phyloP scores from a whole-genome alignment of 2,797 vertebrate species.

The Arnoldichthys spilopterus region DNA sequence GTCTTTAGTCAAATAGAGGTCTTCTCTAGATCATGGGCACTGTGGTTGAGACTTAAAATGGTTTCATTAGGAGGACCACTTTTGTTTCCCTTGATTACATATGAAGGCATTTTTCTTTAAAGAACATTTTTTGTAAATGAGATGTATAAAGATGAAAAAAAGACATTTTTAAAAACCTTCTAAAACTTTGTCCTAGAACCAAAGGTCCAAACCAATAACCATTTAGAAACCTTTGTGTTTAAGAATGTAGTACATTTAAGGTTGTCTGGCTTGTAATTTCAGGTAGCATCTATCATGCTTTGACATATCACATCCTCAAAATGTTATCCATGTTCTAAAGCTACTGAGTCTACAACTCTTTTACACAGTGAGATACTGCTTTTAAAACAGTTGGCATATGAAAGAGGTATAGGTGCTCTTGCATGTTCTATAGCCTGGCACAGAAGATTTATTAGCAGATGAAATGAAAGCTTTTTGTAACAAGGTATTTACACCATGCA shows the following conservation, averaged over 20 bases:
- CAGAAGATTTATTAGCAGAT: conserved; percentile 26
- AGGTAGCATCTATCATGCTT: background rate
- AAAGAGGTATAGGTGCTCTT: background rate
- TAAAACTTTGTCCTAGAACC: background rate
- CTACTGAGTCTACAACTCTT: background rate
- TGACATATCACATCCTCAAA: background rate
- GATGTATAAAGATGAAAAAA: no score
- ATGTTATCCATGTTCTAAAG: no score
- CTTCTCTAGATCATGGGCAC: background rate
- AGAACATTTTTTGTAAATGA: background rate
- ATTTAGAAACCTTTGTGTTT: background rate
- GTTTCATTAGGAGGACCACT: background rate
- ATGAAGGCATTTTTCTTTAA: background rate
- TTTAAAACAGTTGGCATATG: background rate
- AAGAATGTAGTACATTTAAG: background rate
- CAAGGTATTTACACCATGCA: conserved; percentile 27
- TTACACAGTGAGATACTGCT: background rate
- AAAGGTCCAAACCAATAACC: background rate
- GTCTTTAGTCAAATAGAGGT: background rate
- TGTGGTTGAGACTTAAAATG: background rate
- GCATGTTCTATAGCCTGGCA: background rate
- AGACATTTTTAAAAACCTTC: no score
- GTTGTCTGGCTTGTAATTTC: background rate
- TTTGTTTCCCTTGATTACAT: background rate
- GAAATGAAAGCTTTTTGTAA: conserved; percentile 12